These are phyloP conservation scores for Penaeus indicus DNA, from an alignment of 1,140 invertebrate genomes.

Conservation along the genomic window DNA sequence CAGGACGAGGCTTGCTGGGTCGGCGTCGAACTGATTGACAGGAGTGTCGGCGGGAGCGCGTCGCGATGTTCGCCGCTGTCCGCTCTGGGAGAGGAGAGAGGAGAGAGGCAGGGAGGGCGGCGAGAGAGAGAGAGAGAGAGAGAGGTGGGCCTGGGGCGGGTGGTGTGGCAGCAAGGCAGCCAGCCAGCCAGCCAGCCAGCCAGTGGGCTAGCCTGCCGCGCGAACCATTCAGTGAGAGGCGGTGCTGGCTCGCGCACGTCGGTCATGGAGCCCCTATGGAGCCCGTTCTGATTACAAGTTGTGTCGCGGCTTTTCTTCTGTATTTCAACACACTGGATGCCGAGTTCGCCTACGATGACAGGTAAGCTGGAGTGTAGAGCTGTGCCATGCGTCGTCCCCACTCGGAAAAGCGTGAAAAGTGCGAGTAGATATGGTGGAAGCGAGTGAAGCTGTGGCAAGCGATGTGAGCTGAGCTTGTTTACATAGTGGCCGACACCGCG, in stretches of 20 bases:
- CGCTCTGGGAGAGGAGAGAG: background rate
- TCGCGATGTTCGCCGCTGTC: slow-evolving; percentile 18
- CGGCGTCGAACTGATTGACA: slow-evolving; percentile 58
- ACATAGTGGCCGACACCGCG: slow-evolving; percentile 60
- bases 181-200: slow-evolving; percentile 47
- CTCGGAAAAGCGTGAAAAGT: slow-evolving; percentile 36
- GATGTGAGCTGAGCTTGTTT: slow-evolving; percentile 59
- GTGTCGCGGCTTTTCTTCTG: slow-evolving; percentile 67
- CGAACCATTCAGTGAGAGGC: slow-evolving; percentile 62
- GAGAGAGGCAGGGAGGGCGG: slow-evolving; percentile 52
- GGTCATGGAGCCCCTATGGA: slow-evolving; percentile 69
- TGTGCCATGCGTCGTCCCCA: background rate
- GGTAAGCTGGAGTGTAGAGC: slow-evolving; percentile 65
- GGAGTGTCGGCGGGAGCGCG: slow-evolving; percentile 32
- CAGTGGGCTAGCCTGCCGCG: slow-evolving; percentile 9
- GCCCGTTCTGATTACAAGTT: slow-evolving; percentile 66
- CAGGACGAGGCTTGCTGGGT: slow-evolving; percentile 13
- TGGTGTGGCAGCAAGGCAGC: slow-evolving; percentile 14
- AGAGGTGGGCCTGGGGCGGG: slow-evolving; percentile 10
- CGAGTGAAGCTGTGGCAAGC: slow-evolving; percentile 49
- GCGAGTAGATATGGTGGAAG: slow-evolving; percentile 52
- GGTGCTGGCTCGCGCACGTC: slow-evolving; percentile 63
- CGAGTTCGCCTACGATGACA: slow-evolving; percentile 69
- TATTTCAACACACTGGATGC: slow-evolving; percentile 68
- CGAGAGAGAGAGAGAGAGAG: slow-evolving; percentile 53